Evolutionary conservation across 2,113 vertebrate species (phyloP), one percentile per base, ranked within the genome.

Genomic region (Rhinichthys klamathensis): DNA sequence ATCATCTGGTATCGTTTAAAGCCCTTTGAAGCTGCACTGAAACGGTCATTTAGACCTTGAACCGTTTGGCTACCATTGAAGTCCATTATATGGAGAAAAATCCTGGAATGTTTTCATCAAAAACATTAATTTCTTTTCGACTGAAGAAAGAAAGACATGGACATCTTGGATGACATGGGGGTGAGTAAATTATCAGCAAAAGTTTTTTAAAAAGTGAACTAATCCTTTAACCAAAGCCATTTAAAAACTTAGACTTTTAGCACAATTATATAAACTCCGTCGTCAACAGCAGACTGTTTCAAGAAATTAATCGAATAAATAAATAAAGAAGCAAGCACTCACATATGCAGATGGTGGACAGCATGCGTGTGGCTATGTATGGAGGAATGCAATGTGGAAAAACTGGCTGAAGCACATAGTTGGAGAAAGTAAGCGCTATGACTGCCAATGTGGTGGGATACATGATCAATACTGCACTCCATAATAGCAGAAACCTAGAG

Each of bases 381-480:
- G 98, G 97, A 0, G 97, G 97, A 12, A 97, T 92, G 9, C 98
- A 99, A 87, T 97, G 92, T 21, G 97, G 97, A 89, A 98, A 99
- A 74, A 97, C 94, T 0, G 98, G 97, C 92, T 99, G 98, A 65
- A 99, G 95, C 35, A 99, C 94, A 13, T 99, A 99, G 94, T 96
- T 99, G 88, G 98, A 98, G 94, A 99, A 99, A 25, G 98, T 99
- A 92, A 99, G 93, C 0, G 97, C 94, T 82, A 99, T 99, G 89
- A 99, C 97, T 0, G 97, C 97, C 92, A 99, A 94, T 32, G 97
- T 99, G 67, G 97, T 98, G 0, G 97, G 98, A 88, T 99, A 99
- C 96, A 99, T 99, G 94, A 99, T 98, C 79, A 99, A 93, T 2
- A 98, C 96, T 0, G 98, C 96, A 0, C 97, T 99, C 98, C 98